phyloP scores from a whole-genome alignment of 2,888 invertebrate species.

The Odontomyia ornata region DNA sequence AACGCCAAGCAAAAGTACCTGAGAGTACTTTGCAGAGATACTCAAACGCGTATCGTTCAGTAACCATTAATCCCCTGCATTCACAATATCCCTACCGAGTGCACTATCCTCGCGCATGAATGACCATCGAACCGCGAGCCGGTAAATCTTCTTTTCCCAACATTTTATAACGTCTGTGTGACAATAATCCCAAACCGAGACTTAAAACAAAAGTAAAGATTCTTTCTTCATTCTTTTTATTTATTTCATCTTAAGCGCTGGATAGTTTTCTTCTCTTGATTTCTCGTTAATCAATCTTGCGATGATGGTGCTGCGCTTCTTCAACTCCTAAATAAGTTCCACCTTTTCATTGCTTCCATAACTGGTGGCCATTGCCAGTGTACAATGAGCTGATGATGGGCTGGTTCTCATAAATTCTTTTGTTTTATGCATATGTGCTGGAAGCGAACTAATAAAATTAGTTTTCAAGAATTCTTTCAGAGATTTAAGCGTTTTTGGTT shows the following conservation, averaged over 20 bases:
- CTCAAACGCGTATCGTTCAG: background rate
- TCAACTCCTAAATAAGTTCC: background rate
- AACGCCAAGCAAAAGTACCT: conserved; percentile 12
- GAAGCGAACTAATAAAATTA: conserved; percentile 14
- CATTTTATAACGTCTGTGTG: conserved; percentile 33
- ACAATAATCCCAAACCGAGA: conserved; percentile 19
- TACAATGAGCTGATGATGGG: background rate
- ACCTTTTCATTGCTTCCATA: conserved; percentile 3
- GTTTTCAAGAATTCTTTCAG: background rate
- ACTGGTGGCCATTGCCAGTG: background rate
- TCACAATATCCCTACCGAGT: conserved; percentile 1
- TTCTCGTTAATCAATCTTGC: conserved; percentile 28
- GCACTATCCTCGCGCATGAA: too few relatives aligned
- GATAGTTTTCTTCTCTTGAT: background rate
- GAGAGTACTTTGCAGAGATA: conserved; percentile 27
- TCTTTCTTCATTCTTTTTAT: too few relatives aligned
- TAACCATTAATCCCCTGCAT: conserved; percentile 25
- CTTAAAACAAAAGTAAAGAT: conserved; percentile 29
- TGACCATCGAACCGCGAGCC: background rate
- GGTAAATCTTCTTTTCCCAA: conserved; percentile 35
- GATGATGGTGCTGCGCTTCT: background rate
- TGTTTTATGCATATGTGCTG: background rate
- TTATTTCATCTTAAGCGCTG: too few relatives aligned
- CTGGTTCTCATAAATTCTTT: conserved; percentile 13
- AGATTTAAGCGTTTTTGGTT: conserved; percentile 17